These are phyloP conservation scores for Pteruthius melanotis DNA, from an alignment of 2,113 vertebrate species.

Conservation along the genomic window DNA sequence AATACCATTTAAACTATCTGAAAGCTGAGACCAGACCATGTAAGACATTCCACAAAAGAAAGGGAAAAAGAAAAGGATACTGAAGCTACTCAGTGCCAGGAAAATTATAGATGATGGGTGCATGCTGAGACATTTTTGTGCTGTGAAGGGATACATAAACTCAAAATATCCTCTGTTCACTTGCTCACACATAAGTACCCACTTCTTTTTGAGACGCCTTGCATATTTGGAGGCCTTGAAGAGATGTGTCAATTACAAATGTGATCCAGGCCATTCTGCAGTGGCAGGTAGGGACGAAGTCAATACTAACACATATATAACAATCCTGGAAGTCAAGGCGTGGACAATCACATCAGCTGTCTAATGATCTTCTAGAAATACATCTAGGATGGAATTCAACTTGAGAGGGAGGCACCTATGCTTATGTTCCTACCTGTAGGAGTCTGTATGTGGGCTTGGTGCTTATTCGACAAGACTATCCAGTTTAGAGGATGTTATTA, in stretches of 20 bases:
- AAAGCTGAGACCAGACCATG: background rate
- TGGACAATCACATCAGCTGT: background rate
- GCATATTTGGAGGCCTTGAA: background rate
- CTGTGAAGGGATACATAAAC: background rate
- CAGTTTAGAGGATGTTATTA: background rate
- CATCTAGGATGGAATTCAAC: background rate
- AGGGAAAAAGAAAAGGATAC: too few relatives aligned
- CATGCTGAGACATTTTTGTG: background rate
- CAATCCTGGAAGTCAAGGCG: background rate
- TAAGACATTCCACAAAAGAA: background rate
- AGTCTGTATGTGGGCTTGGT: background rate
- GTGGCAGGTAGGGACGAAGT: background rate
- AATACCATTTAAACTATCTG: background rate
- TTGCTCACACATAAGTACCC: background rate
- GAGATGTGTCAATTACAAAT: background rate
- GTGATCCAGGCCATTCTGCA: background rate
- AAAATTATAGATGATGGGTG: background rate
- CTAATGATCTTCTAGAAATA: background rate
- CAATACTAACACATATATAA: accelerated
- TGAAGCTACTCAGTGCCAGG: background rate
- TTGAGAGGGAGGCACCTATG: background rate
- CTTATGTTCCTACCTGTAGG: background rate
- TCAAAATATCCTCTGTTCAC: background rate
- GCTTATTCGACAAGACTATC: background rate
- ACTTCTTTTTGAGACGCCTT: background rate